Evolutionary conservation across 1,140 invertebrate species (phyloP), one percentile per base, ranked within the genome.

Genomic region (Monochamus saltuarius): DNA sequence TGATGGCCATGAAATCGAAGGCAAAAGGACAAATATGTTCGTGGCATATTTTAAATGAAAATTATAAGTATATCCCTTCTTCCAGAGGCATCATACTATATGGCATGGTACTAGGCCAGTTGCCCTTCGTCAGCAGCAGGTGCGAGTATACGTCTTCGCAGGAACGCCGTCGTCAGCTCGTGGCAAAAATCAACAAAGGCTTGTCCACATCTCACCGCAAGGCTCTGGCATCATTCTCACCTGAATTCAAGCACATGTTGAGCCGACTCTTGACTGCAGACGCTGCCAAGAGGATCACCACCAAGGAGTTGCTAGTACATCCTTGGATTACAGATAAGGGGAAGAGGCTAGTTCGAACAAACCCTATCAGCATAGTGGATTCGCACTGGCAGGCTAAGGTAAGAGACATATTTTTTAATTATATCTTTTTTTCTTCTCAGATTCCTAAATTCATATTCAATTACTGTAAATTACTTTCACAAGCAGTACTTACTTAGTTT

Each of bases 121-220:
- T 89, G 61, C 88, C 87, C 14, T 89, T 89, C 71, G 76, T 81
- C 16, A 80, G 77, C 29, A 73, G 73, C 46, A 62, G 73, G 1
- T 70, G 74, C 56, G 73, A 63, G 73, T 75, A 64, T 74, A 74
- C 59, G 76, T 79, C 82, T 2, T 77, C 80, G 39, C 83, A 83
- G 58, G 77, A 82, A 62, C 75, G 82, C 46, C 75, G 85, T n/a
- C 79, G 82, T 58, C 81, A 80, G 68, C 75, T 88, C 7, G 79
- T 86, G 38, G 77, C 80, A 37, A 82, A 85, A 74, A 87, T 88
- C 64, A 81, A 86, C 61, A 79, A 82, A 54, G 86, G 87, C 7
- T 75, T 87, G 65, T 76, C 77, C 0, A 51, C 72, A 3, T 65
- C 69, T 10, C 83, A 84, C 39, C 75, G 78, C 16, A 77, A 75